Evolutionary conservation across 2,113 vertebrate species (phyloP), one percentile per base, ranked within the genome.

Genomic region (Hystrix cristata): DNA sequence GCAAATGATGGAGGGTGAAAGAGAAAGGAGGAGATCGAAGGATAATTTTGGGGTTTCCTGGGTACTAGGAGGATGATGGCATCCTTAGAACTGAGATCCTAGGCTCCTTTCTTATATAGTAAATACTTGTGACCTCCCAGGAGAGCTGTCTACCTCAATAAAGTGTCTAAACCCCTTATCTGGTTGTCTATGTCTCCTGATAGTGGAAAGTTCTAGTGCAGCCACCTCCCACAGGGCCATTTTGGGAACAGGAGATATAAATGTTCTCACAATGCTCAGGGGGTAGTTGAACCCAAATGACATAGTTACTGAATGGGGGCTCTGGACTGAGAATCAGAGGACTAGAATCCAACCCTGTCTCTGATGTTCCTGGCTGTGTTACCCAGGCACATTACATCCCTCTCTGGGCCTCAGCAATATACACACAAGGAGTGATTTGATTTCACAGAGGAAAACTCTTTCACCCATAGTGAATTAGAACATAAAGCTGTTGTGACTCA

Each of bases 261-360:
- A 43, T 3, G 11, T 38, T 38, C 38, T 38, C 38, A 38, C 38
- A 38, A 38, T 38, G 38, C 38, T 38, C 38, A 38, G 38, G 38
- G 38, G 38, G 38, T 38, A 38, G 38, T 38, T 38, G 38, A 38
- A 38, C 38, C 38, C 38, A 60, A 59, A 43, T 3, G 11, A 57
- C 1, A 43, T 31, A 57, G 0, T 0, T 46, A 16, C 7, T 43
- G 25, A 18, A 62, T 29, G 15, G 65, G 62, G 92, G 38, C 60
- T 14, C 38, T 51, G 57, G 11, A 38, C 5, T 10, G 12, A 64
- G 27, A 69, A 13, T 53, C 34, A 3, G 3, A 10, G 43, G 12
- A 38, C 18, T 3, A 4, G 23, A 3, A 1, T 79, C 48, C 13
- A 62, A 23, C 34, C 7, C 38, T 6, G 3, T 1, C 0, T 18